These are phyloP conservation scores for Drosophila bocki DNA, from an alignment of 1,140 invertebrate genomes.

Conservation along the genomic window DNA sequence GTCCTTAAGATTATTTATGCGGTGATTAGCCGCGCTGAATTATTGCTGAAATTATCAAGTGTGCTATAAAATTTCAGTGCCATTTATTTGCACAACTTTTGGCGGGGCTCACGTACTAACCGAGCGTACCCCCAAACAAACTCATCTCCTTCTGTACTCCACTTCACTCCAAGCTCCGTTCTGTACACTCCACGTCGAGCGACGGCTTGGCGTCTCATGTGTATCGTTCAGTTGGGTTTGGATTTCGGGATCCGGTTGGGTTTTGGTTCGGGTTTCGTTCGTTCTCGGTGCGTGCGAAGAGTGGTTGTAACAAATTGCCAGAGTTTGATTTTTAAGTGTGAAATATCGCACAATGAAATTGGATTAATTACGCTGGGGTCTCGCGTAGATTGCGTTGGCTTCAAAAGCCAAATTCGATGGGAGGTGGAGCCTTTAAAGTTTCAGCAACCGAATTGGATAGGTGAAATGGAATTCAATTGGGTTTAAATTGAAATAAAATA, in stretches of 20 bases:
- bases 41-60: constrained; percentile 83
- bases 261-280: constrained; percentile 12
- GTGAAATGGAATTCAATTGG: background rate
- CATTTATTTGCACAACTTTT: constrained; percentile 75
- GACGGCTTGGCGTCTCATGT: constrained; percentile 56
- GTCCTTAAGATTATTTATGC: constrained; percentile 83
- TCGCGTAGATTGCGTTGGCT: constrained; percentile 20
- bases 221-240: constrained; percentile 53
- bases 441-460: background rate
- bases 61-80: constrained; percentile 80
- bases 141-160: constrained; percentile 7
- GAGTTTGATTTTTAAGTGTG: constrained; percentile 70
- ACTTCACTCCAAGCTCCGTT: constrained; percentile 9
- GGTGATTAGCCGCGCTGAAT: constrained; percentile 78
- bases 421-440: background rate
- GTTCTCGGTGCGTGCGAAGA: constrained; percentile 30
- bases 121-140: constrained; percentile 7
- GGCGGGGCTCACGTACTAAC: constrained; percentile 58
- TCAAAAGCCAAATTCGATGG: constrained; percentile 16
- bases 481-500: background rate
- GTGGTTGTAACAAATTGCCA: constrained; percentile 65
- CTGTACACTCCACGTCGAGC: constrained; percentile 13
- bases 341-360: constrained; percentile 58
- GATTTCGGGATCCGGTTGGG: constrained; percentile 21
- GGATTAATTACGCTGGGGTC: constrained; percentile 60